These are phyloP conservation scores for Sander vitreus DNA, from an alignment of 2,113 vertebrate genomes.

Conservation along the genomic window DNA sequence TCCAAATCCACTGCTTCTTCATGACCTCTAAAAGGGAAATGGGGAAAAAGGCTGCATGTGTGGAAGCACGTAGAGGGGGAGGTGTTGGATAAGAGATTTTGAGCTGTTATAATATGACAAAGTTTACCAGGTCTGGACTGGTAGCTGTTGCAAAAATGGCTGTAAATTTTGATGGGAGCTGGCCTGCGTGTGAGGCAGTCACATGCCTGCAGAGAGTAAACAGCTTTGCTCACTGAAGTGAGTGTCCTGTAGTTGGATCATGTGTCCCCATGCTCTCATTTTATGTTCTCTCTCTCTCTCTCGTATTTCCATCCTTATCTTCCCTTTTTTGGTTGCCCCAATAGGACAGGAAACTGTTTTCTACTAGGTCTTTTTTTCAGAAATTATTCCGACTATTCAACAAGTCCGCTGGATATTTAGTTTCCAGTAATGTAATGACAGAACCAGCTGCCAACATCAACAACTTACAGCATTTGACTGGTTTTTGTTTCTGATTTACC, in stretches of 20 bases:
- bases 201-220: slow-evolving; percentile 60
- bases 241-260: slow-evolving; percentile 51
- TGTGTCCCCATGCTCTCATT: slow-evolving; percentile 34
- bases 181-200: slow-evolving; percentile 36
- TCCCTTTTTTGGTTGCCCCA: background rate
- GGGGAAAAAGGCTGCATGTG: no score
- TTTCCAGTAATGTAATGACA: background rate
- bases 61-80: background rate
- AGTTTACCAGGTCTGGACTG: slow-evolving; percentile 10
- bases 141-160: background rate
- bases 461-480: background rate
- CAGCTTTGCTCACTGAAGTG: slow-evolving; percentile 60
- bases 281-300: background rate
- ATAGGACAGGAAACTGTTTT: slow-evolving; percentile 5
- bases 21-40: background rate
- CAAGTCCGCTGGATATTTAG: background rate
- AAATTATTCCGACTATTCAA: background rate
- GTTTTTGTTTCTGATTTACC: background rate
- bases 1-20: background rate
- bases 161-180: slow-evolving; percentile 11
- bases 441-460: background rate
- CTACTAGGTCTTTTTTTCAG: background rate
- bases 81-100: background rate
- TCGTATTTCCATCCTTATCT: background rate
- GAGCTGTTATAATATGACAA: slow-evolving; percentile 5